Base-by-base conservation (phyloP, 2,113 vertebrate species). In the Reinhardtius hippoglossoides region DNA sequence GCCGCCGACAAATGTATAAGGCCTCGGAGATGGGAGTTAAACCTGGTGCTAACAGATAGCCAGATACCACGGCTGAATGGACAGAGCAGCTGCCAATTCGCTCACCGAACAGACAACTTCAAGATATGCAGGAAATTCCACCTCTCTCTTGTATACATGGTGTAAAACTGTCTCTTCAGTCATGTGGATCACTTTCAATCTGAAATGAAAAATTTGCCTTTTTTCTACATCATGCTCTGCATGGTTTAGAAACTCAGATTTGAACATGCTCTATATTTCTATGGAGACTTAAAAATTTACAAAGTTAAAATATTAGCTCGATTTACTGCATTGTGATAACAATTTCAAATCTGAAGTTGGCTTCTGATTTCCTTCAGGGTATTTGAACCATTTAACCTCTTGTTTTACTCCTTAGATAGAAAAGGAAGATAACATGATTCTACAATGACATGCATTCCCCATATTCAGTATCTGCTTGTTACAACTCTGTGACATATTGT, bases 31-130 rank as follows among this genome's bases (percentile, higher is more conserved):
- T 67, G 61, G 48, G 67, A 83, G 46, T 70, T 67, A 64, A 84
- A 76, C 68, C 76, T 65, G 78, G 23, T 16, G n/a, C 69, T 67
- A 77, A 83, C 63, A 75, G 84, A 85, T 72, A 79, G 74, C 64
- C 56, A 88, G 82, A 75, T 52, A 67, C 24, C 50, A 68, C 1
- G 48, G 48, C 65, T 80, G 72, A 76, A 68, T 74, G 50, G 68
- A 71, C 58, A 54, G 37, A 69, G 69, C n/a, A 56, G 67, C 48
- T 66, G 61, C 75, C 72, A 70, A 57, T 27, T 46, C 16, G 27
- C 54, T 76, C 35, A 52, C 74, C 31, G 23, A 20, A 64, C 27
- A 64, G 69, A 77, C 50, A 55, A 31, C 54, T 57, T 57, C 31
- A 56, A 52, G 37, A 74, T 70, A 54, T 62, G 16, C 35, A 68